Base-by-base conservation (phyloP, 2,888 invertebrate species). In the Pammene fasciana region DNA sequence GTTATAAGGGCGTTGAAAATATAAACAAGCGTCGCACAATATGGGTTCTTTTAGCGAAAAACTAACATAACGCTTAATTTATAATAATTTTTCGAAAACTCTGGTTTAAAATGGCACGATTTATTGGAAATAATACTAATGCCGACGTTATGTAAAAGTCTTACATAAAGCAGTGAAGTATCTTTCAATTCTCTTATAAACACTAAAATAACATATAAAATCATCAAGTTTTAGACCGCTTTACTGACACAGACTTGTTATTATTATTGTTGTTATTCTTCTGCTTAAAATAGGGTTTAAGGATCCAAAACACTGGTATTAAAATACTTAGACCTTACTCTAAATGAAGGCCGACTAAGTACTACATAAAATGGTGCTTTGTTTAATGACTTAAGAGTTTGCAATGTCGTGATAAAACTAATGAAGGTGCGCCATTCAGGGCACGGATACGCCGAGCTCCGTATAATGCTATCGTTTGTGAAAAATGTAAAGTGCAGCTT, bases 341-440 rank as follows among this genome's bases (percentile, higher is more conserved):
- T 41, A 41, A 62, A 62, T 52, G 50, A 41, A 67, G 52, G 59
- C 59, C 13, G 48, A 38, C 56, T 36, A 55, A 59, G 57, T 57
- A 45, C 68, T 56, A 14, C 48, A 68, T 56, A 62, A 48, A 62
- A 62, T 8, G 48, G 48, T 62, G 34, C 55, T 68, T 62, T 7
- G 52, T 67, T 68, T 48, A 36, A 65, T 36, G 65, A 45, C 60
- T 45, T 18, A 65, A 50, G 66, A 34, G 50, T 68, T 59, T 43
- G 50, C 43, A 56, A 57, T 43, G 13, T 52, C 55, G 26, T 62
- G 61, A 56, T 61, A 38, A 16, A 41, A 43, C 55, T 50, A 67
- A 50, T 56, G 48, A 62, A 59, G 64, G 46, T n/a, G 52, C 38
- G 0, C 18, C 57, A 68, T 68, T 64, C 57, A 13, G 8, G 16